Conservation (phyloP, 2,888 invertebrate genomes). For the Ichneumoninae sp. region DNA sequence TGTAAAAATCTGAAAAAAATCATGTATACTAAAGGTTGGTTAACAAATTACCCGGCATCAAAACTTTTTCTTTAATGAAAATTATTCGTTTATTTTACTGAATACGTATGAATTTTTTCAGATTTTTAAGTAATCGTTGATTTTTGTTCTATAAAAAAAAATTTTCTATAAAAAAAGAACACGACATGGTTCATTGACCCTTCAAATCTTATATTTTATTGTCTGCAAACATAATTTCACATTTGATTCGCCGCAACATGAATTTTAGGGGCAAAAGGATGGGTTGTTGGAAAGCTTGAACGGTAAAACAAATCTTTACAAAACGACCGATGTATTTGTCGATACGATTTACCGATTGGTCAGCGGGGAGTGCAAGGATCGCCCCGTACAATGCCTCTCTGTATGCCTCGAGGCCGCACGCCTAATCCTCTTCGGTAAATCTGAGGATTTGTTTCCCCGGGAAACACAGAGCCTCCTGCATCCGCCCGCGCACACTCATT, state of each 20-base stretch:
- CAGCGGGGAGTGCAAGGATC: background rate
- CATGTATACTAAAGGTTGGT: too few species aligned
- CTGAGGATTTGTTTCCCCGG: constrained; percentile 56
- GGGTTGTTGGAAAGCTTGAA: background rate
- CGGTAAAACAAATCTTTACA: constrained; percentile 36
- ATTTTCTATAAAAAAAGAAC: too few species aligned
- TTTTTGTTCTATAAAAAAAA: too few species aligned
- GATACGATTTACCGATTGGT: constrained; percentile 43
- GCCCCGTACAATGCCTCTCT: background rate
- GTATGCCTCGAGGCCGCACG: constrained; percentile 26
- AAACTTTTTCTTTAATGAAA: too few species aligned
- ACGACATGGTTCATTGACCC: too few species aligned
- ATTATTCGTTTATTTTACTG: too few species aligned
- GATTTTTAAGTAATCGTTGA: too few species aligned
- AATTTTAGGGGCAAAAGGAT: background rate
- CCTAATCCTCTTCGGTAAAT: constrained; percentile 63
- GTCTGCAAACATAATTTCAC: background rate
- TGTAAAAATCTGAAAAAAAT: too few species aligned
- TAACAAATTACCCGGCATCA: too few species aligned
- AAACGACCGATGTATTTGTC: constrained; percentile 17
- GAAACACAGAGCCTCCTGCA: constrained; percentile 29
- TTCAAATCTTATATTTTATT: too few species aligned
- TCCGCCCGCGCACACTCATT: background rate
- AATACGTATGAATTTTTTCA: too few species aligned
- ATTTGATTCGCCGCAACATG: background rate